phyloP scores from a whole-genome alignment of 2,888 invertebrate genomes.

The Micoletzkya japonica region DNA sequence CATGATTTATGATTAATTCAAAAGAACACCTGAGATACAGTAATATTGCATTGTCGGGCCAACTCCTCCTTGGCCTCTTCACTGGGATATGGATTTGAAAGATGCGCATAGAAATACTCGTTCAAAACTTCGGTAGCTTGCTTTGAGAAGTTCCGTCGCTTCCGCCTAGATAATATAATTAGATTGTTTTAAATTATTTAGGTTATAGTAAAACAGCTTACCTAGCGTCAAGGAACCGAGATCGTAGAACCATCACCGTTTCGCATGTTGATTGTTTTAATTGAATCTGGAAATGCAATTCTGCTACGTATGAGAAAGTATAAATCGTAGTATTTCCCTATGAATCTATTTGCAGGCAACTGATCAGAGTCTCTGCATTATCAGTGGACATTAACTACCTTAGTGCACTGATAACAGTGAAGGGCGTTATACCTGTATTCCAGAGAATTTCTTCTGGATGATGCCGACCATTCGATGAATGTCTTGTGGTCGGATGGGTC shows the following conservation, averaged over 20 bases:
- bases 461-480: constrained; percentile 99
- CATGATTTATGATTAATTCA: background rate
- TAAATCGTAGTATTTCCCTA: too few relatives aligned
- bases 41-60: constrained; percentile 97
- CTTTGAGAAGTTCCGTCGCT: constrained; percentile 98
- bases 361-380: too few relatives aligned
- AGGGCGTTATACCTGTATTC: constrained; percentile 66
- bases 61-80: constrained; percentile 99
- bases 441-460: constrained; percentile 84
- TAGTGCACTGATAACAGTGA: too few relatives aligned
- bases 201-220: constrained; percentile 23
- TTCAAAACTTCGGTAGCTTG: constrained; percentile 98
- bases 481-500: constrained; percentile 70
- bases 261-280: constrained; percentile 99
- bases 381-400: too few relatives aligned
- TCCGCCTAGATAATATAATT: constrained; percentile 70
- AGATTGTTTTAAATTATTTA: background rate
- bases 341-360: too few relatives aligned
- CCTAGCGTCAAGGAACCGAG: constrained; percentile 67
- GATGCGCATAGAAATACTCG: constrained; percentile 99
- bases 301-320: background rate
- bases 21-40: constrained; percentile 82
- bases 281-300: constrained; percentile 70
- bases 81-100: constrained; percentile 98
- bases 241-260: constrained; percentile 97